These are phyloP conservation scores for Medauroidea extradentata DNA, from an alignment of 1,140 invertebrate species.

Conservation along the genomic window DNA sequence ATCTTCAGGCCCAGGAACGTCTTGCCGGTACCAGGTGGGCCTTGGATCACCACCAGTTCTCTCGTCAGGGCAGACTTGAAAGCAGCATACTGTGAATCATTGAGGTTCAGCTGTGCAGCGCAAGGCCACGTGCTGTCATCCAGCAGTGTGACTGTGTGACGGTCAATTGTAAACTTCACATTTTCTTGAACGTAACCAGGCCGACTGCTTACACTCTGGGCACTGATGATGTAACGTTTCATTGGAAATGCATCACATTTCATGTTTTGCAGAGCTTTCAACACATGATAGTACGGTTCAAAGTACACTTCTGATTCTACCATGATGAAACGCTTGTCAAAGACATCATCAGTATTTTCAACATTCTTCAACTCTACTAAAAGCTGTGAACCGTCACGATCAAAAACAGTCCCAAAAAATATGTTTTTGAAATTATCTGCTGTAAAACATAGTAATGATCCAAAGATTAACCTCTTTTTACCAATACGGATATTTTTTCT, in stretches of 20 bases:
- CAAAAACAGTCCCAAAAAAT: slow-evolving; percentile 43
- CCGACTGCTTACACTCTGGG: slow-evolving; percentile 22
- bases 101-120: slow-evolving; percentile 44
- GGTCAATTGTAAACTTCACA: slow-evolving; percentile 14
- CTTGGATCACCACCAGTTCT: slow-evolving; percentile 53
- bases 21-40: slow-evolving; percentile 76
- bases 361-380: slow-evolving; percentile 32
- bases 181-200: slow-evolving; percentile 20
- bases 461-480: slow-evolving; percentile 59
- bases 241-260: slow-evolving; percentile 53
- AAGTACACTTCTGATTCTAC: slow-evolving; percentile 63
- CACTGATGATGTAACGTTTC: slow-evolving; percentile 56
- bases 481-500: slow-evolving; percentile 10
- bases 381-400: too few species aligned
- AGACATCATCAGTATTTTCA: slow-evolving; percentile 38
- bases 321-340: slow-evolving; percentile 49
- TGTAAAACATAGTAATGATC: slow-evolving; percentile 66
- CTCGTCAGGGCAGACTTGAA: slow-evolving; percentile 53
- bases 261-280: slow-evolving; percentile 56
- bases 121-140: slow-evolving; percentile 42
- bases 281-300: slow-evolving; percentile 60
- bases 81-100: slow-evolving; percentile 55
- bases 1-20: slow-evolving; percentile 68
- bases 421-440: slow-evolving; percentile 56
- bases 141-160: slow-evolving; percentile 24